Evolutionary conservation across 2,113 vertebrate genomes (phyloP).

Genomic region (Corythornis cristatus): DNA sequence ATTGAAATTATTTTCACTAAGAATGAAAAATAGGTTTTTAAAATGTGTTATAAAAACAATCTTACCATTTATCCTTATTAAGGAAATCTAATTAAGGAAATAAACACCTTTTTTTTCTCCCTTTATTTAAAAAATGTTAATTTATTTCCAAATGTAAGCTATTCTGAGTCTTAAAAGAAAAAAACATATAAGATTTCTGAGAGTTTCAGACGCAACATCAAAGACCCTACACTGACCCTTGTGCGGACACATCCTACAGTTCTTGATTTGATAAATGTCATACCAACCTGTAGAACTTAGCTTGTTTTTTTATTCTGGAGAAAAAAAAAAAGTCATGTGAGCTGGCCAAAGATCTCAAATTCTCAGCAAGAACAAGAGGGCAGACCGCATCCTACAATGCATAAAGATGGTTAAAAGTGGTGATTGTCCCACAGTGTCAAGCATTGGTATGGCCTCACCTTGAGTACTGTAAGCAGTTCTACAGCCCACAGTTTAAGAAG

Average conservation of each 20-base stretch:
- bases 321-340: not conserved
- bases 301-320: not conserved
- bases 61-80: not conserved
- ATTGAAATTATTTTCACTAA: not conserved
- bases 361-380: not conserved
- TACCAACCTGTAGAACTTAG: not conserved
- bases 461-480: not conserved
- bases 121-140: not conserved
- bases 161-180: not conserved
- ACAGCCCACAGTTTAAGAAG: not conserved
- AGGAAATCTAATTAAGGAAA: not conserved
- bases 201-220: not conserved
- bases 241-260: not conserved
- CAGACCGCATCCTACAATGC: not conserved
- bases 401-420: not conserved
- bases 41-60: not conserved
- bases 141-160: not conserved
- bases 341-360: not conserved
- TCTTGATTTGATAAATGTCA: not conserved
- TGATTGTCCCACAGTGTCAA: not conserved
- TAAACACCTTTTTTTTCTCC: not conserved
- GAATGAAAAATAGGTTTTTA: not conserved
- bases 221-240: rapidly evolving
- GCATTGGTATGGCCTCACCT: not conserved
- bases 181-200: not conserved